Evolutionary conservation across 2,797 vertebrate genomes (phyloP).

Genomic region (Podargus strigoides): DNA sequence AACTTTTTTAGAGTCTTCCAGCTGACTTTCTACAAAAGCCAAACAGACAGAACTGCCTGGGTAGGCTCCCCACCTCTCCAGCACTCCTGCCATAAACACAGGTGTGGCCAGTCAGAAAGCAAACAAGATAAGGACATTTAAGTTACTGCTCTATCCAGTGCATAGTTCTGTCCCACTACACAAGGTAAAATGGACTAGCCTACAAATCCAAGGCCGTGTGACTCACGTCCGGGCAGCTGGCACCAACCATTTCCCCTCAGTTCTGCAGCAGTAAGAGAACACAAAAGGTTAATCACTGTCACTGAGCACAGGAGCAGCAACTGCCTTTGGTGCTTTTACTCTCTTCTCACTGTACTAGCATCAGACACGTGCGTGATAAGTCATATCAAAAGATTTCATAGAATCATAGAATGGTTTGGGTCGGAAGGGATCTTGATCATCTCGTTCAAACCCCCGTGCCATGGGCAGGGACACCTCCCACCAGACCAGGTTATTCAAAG

Average conservation of each 20-base stretch:
- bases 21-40: neutral
- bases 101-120: neutral
- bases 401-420: too few species aligned
- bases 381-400: neutral
- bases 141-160: neutral
- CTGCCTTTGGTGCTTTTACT: neutral
- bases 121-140: neutral
- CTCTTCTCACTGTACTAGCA: neutral
- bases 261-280: rapidly evolving
- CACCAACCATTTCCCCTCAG: too few species aligned
- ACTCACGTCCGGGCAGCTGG: rapidly evolving
- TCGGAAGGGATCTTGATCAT: too few species aligned
- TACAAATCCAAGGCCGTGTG: rapidly evolving
- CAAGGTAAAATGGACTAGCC: neutral
- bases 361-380: neutral
- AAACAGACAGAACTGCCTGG: neutral
- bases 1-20: conserved; percentile 28
- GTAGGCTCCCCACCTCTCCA: neutral
- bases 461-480: too few species aligned
- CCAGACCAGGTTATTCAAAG: too few species aligned
- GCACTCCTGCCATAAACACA: neutral
- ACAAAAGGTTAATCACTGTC: neutral
- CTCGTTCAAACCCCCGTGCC: too few species aligned
- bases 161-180: neutral
- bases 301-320: neutral